Percentiles rank a stretch among this genome's conserved stretches.
phyloP scores from a whole-genome alignment of 2,888 invertebrate species.

The Ormyrus thymus region DNA sequence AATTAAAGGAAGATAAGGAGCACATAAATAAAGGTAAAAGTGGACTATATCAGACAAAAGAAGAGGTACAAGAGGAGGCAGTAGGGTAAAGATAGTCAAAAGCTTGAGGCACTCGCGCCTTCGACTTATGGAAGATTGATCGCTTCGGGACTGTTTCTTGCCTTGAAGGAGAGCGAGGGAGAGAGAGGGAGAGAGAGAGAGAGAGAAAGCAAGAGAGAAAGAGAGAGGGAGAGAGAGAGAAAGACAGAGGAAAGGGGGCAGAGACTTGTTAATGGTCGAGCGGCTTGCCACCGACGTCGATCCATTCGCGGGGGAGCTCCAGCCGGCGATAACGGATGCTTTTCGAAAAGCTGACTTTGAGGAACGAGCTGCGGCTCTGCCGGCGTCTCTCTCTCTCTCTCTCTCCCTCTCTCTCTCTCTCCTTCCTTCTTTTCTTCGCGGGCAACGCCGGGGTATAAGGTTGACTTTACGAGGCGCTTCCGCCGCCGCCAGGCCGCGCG shows the following conservation, averaged over 20 bases:
- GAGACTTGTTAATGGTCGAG: slow-evolving; percentile 67
- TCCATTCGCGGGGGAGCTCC: slow-evolving; percentile 50
- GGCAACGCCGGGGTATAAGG: neutral
- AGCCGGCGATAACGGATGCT: slow-evolving; percentile 52
- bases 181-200: neutral
- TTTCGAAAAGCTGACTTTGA: slow-evolving; percentile 56
- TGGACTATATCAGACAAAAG: neutral
- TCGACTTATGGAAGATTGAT: slow-evolving; percentile 69
- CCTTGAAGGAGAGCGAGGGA: neutral
- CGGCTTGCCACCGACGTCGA: slow-evolving; percentile 64
- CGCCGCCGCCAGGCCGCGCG: neutral
- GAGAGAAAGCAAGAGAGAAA: neutral
- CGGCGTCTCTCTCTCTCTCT: neutral
- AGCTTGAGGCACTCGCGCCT: slow-evolving; percentile 40
- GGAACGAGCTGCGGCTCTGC: slow-evolving; percentile 49
- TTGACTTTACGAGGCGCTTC: slow-evolving; percentile 42
- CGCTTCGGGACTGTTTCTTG: slow-evolving; percentile 55
- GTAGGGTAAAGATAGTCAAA: slow-evolving; percentile 47
- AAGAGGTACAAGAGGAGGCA: neutral
- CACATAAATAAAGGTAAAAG: slow-evolving; percentile 20
- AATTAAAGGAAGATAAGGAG: slow-evolving; percentile 8
- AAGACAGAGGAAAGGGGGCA: neutral
- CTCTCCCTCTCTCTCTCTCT: no score
- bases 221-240: slow-evolving; percentile 1
- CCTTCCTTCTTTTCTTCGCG: neutral